A percentile compares a stretch with the other conserved stretches of the same genome.
These are phyloP conservation scores for Mesoligia furuncula DNA, from an alignment of 2,888 invertebrate genomes.

Conservation along the genomic window DNA sequence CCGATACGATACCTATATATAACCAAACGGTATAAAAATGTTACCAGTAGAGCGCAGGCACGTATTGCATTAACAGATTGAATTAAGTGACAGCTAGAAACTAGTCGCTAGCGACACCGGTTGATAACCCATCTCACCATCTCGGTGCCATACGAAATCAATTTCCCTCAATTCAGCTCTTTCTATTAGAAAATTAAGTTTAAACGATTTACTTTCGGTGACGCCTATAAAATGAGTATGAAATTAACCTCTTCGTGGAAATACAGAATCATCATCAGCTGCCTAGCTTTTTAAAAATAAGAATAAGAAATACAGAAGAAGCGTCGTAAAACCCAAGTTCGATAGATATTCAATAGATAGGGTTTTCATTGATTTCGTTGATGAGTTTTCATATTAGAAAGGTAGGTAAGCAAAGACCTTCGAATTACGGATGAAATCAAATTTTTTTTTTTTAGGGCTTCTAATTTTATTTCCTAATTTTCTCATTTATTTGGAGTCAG, in stretches of 20 bases:
- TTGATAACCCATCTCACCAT: constrained; percentile 33
- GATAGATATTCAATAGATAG: background rate
- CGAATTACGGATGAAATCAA: background rate
- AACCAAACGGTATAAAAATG: constrained; percentile 33
- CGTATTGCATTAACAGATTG: constrained; percentile 49
- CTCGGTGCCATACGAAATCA: constrained; percentile 31
- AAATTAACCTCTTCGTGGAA: background rate
- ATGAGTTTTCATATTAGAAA: background rate
- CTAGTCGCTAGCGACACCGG: constrained; percentile 41
- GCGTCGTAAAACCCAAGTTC: background rate
- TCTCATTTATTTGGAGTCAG: background rate
- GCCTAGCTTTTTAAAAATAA: too few species aligned
- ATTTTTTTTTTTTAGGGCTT: background rate
- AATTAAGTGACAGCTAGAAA: constrained; percentile 35
- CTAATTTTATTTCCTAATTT: background rate
- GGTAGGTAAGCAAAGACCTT: background rate
- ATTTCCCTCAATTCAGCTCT: constrained; percentile 46
- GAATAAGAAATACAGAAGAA: background rate
- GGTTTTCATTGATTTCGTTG: background rate
- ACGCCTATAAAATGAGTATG: too few species aligned
- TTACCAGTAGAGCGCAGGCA: constrained; percentile 31
- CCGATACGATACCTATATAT: background rate
- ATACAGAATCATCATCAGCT: too few species aligned
- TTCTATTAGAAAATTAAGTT: constrained; percentile 41
- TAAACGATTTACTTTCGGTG: background rate